Base-by-base conservation (phyloP, 2,113 vertebrate genomes). In the Ophiodon elongatus region DNA sequence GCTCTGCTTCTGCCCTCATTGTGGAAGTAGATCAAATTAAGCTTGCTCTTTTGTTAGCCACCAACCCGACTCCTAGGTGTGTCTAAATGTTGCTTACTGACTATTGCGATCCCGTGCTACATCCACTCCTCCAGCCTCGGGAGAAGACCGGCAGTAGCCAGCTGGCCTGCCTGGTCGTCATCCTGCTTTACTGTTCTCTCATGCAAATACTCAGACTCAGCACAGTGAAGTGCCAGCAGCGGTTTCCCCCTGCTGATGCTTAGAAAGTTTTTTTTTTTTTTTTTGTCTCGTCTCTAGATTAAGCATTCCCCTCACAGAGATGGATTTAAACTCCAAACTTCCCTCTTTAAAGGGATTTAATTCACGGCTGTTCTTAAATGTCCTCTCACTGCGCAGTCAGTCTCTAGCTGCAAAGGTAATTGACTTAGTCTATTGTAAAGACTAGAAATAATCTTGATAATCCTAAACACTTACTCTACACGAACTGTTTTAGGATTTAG, bases 321-420 rank as follows among this genome's bases (percentile, higher is more conserved):
- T 13, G 56, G 47, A 76, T 67, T 87, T 54, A 75, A 75, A 79
- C 72, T 29, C 45, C 39, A 70, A n/a, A 27, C 77, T 29, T 23
- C 35, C 25, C 73, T 66, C 41, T 76, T 85, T 78, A 80, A 83
- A 50, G 25, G 23, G 83, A 79, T 76, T 91, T 84, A 43, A 77
- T 86, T 71, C 52, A 59, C 43, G 47, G 63, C 67, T 21, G 41
- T 70, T 76, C 66, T 69, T 60, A 21, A 83, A 33, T 47, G 56
- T 76, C 45, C 29, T 57, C 59, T 70, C 13, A 23, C 41, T 60
- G 43, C 78, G 59, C 73, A 39, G 50, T 4, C 70, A 63, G 39
- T 43, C 56, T 72, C 35, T 39, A 8, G 73, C 79, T 71, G 62
- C 37, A 23, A n/a, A n/a, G 65, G 54, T 33, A 76, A 86, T 81